A percentile compares a stretch with the other conserved stretches of the same genome.
Evolutionary conservation across 1,140 invertebrate species (phyloP).

Genomic region (Drosophila subpulchrella): DNA sequence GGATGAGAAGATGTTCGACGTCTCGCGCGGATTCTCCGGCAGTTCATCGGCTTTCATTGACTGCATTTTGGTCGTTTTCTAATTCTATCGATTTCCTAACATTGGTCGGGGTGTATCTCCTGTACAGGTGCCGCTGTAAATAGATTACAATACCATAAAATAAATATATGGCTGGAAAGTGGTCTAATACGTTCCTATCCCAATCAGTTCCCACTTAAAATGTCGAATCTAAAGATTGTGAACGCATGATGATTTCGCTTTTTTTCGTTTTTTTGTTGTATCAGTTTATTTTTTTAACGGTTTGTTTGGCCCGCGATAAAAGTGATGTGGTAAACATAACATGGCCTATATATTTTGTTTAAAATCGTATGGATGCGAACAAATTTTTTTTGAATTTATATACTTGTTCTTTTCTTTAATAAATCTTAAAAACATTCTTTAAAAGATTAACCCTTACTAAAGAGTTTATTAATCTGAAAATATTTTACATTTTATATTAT

Average conservation of each 20-base stretch:
- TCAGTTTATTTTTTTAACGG: constrained; percentile 16
- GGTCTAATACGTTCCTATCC: background rate
- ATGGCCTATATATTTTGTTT: constrained; percentile 2
- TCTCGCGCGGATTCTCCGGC: constrained; percentile 80
- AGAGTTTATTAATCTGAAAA: no score
- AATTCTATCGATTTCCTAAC: constrained; percentile 32
- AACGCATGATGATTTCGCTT: constrained; percentile 6
- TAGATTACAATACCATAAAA: background rate
- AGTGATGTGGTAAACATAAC: constrained; percentile 4
- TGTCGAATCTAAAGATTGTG: constrained; percentile 9
- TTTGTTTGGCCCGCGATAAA: constrained; percentile 27
- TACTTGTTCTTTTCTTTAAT: background rate
- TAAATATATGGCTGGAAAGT: background rate
- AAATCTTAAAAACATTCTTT: background rate
- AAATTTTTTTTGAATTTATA: background rate
- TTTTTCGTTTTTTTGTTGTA: constrained; percentile 19
- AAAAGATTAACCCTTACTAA: no score
- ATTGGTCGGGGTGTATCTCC: constrained; percentile 47
- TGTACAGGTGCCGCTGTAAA: constrained; percentile 26
- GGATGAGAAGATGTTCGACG: constrained; percentile 71
- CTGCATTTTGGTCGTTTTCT: constrained; percentile 72
- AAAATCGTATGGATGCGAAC: constrained; percentile 1
- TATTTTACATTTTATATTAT: no score
- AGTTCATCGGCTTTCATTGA: constrained; percentile 76
- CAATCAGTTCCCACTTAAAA: background rate